Evolutionary conservation across 2,113 vertebrate genomes (phyloP), one percentile per base, ranked within the genome.

Genomic region (Nymphicus hollandicus): DNA sequence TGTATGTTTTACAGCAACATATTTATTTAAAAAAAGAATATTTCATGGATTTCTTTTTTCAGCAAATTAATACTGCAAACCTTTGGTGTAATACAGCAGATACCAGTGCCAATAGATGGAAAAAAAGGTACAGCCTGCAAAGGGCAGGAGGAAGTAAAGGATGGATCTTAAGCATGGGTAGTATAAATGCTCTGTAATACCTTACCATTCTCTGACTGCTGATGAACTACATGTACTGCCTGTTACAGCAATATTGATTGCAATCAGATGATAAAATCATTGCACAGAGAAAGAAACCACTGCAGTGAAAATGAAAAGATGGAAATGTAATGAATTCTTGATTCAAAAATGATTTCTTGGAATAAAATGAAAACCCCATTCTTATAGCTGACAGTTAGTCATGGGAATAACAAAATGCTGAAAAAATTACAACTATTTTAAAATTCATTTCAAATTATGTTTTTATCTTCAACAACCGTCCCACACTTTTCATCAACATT

Each of bases 161-260:
- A 73, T 89, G 35, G 92, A 83, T 87, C 91, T 93, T 74, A 86
- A 88, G 68, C 33, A 93, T 50, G 72, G 33, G 24, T 84, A 93
- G 80, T 64, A 24, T 90, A 91, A 95, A 52, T 89, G 55, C 68
- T 95, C 46, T 90, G 35, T 93, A 96, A 86, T 86, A 93, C 63
- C 31, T 89, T 84, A n/a, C 65, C 47, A 17, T 89, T 97, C 77
- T 93, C 65, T 94, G 81, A 72, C 73, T 91, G 93, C 88, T 97
- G 90, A 86, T 91, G 96, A 96, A 87, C 78, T 96, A 41, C 81
- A 39, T 86, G 65, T 94, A 70, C 87, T 91, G 81, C 65, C 89
- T 96, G 91, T 96, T 97, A 91, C 87, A 95, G 96, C 66, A 91
- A 55, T 96, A 97, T 97, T 96, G 96, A 97, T 97, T 97, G 95